Percentiles rank a stretch among this genome's conserved stretches.
Conservation (phyloP, 1,140 invertebrate genomes). For the Hermetia illucens region DNA sequence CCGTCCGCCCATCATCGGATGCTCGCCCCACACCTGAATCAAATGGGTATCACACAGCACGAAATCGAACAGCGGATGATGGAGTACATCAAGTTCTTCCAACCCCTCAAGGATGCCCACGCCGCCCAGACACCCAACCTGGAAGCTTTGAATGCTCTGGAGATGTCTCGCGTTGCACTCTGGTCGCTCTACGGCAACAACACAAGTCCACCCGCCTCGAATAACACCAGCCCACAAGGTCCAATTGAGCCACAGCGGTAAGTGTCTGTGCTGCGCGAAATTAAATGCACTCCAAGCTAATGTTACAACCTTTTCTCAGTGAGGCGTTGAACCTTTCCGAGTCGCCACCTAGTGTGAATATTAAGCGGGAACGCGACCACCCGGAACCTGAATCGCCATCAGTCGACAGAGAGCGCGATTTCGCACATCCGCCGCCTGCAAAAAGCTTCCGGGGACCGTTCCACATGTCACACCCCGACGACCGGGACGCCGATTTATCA, state of each 20-base stretch:
- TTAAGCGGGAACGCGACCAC: conserved; percentile 40
- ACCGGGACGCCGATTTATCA: too few species aligned
- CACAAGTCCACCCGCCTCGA: conserved; percentile 26
- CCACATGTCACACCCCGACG: conserved; percentile 16
- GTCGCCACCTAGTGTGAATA: conserved; percentile 33
- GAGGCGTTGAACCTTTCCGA: conserved; percentile 47
- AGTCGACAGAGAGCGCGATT: conserved; percentile 20
- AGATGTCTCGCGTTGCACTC: conserved; percentile 59
- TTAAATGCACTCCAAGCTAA: not conserved
- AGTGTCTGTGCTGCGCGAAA: conserved; percentile 9
- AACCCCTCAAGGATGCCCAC: conserved; percentile 33
- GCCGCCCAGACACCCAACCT: conserved; percentile 34
- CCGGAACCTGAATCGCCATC: conserved; percentile 17
- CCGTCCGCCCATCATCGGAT: conserved; percentile 16
- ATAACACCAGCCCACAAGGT: conserved; percentile 13
- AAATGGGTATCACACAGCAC: conserved; percentile 41
- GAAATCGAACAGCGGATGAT: conserved; percentile 62
- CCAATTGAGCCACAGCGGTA: conserved; percentile 38
- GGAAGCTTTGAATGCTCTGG: conserved; percentile 47
- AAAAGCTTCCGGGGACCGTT: conserved; percentile 40
- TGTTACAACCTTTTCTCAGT: conserved; percentile 21
- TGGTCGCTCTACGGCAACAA: conserved; percentile 71
- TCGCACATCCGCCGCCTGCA: conserved; percentile 35
- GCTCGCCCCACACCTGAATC: conserved; percentile 15
- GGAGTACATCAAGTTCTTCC: conserved; percentile 59